These are phyloP conservation scores for Tenualosa thibaudeaui DNA, from an alignment of 2,797 vertebrate species.

Conservation along the genomic window DNA sequence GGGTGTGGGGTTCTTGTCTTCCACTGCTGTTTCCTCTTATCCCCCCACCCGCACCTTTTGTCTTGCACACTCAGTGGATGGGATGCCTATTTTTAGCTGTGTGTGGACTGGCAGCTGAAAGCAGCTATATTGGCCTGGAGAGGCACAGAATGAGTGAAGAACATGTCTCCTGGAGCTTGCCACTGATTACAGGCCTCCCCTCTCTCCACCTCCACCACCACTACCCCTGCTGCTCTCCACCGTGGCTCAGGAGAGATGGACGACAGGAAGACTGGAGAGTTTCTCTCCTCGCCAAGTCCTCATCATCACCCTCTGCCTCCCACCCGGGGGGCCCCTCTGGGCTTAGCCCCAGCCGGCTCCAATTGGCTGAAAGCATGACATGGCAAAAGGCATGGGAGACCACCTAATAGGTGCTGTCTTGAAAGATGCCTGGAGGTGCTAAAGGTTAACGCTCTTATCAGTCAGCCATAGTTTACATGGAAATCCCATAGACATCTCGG, in stretches of 20 bases:
- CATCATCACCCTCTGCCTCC: neutral
- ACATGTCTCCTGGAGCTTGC: neutral
- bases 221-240: neutral
- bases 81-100: neutral
- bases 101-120: neutral
- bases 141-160: neutral
- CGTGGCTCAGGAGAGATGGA: neutral
- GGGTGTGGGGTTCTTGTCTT: slow-evolving; percentile 7
- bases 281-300: neutral
- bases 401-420: neutral
- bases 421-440: neutral
- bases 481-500: neutral
- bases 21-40: neutral
- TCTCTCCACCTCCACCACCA: neutral
- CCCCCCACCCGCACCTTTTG: neutral
- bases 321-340: neutral
- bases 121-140: neutral
- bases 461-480: neutral
- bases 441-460: slow-evolving; percentile 7
- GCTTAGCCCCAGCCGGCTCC: neutral
- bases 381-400: neutral
- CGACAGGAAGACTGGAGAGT: neutral
- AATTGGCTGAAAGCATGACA: neutral
- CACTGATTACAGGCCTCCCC: neutral
- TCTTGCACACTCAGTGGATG: neutral